Evolutionary conservation across 2,888 invertebrate genomes (phyloP).

Genomic region (Dolomedes plantarius): DNA sequence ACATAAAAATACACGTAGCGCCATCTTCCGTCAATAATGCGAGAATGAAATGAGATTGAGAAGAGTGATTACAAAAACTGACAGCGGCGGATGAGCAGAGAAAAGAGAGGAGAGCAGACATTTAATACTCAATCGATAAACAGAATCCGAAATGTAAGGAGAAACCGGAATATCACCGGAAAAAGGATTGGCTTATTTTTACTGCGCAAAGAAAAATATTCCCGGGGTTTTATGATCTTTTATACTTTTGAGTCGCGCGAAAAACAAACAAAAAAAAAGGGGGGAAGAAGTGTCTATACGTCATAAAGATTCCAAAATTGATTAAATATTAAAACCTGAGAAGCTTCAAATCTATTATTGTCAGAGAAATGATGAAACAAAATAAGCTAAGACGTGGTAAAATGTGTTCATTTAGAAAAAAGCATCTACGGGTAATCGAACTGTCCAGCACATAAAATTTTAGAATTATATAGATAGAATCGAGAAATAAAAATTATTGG

Average conservation of each 20-base stretch:
- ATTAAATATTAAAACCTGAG: background rate
- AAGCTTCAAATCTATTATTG: background rate
- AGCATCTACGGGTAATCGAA: no score
- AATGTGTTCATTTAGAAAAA: no score
- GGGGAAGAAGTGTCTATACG: background rate
- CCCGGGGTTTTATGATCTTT: background rate
- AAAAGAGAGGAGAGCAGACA: background rate
- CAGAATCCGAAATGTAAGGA: background rate
- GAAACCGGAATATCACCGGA: background rate
- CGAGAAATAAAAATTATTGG: no score
- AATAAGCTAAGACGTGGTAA: no score
- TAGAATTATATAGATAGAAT: no score
- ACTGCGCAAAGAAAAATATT: background rate
- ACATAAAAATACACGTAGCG: background rate
- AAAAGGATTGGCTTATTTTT: background rate
- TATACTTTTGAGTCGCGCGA: background rate
- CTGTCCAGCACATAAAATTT: no score
- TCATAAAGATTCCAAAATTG: background rate
- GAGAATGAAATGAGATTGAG: background rate
- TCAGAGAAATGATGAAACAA: no score
- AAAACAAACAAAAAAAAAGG: no score
- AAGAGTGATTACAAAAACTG: background rate
- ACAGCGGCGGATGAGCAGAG: background rate
- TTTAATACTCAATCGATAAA: background rate
- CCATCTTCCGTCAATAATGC: constrained; percentile 12